phyloP scores from a whole-genome alignment of 2,888 invertebrate species.

The Dicyrtoma fusca region DNA sequence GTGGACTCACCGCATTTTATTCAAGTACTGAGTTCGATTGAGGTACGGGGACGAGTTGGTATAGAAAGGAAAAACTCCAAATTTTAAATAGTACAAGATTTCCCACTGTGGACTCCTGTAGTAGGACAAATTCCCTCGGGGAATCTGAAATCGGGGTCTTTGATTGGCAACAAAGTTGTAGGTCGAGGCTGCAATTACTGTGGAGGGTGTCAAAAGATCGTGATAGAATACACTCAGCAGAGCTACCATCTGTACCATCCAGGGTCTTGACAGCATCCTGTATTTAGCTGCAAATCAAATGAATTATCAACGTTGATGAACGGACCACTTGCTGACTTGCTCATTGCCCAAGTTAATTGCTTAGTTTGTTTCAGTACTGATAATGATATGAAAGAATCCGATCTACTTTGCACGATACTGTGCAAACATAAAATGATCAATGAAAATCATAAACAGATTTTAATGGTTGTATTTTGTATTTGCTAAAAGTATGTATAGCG shows the following conservation, averaged over 20 bases:
- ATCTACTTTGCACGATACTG: too few relatives aligned
- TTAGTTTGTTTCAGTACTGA: too few relatives aligned
- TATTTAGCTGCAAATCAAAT: too few relatives aligned
- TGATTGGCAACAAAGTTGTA: slow-evolving; percentile 44
- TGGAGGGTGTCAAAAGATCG: slow-evolving; percentile 7
- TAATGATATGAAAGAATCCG: too few relatives aligned
- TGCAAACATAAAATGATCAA: too few relatives aligned
- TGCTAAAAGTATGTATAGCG: too few relatives aligned
- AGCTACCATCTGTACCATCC: slow-evolving; percentile 19
- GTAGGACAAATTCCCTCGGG: slow-evolving; percentile 46
- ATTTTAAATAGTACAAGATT: slow-evolving; percentile 51
- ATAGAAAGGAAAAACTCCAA: slow-evolving; percentile 48
- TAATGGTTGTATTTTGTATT: too few relatives aligned
- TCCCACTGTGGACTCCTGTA: slow-evolving; percentile 54
- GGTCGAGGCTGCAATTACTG: slow-evolving; percentile 13
- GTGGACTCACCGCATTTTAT: slow-evolving; percentile 30
- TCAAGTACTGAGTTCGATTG: slow-evolving; percentile 36
- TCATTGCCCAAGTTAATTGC: too few relatives aligned
- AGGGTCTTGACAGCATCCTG: slow-evolving; percentile 5
- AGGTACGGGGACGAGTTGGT: slow-evolving; percentile 29
- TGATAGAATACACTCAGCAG: slow-evolving; percentile 15
- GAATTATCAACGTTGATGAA: too few relatives aligned
- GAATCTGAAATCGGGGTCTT: slow-evolving; percentile 52
- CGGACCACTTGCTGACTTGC: too few relatives aligned
- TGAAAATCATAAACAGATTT: too few relatives aligned